These are phyloP conservation scores for Ceraclea dissimilis DNA, from an alignment of 2,888 invertebrate genomes.

Conservation along the genomic window DNA sequence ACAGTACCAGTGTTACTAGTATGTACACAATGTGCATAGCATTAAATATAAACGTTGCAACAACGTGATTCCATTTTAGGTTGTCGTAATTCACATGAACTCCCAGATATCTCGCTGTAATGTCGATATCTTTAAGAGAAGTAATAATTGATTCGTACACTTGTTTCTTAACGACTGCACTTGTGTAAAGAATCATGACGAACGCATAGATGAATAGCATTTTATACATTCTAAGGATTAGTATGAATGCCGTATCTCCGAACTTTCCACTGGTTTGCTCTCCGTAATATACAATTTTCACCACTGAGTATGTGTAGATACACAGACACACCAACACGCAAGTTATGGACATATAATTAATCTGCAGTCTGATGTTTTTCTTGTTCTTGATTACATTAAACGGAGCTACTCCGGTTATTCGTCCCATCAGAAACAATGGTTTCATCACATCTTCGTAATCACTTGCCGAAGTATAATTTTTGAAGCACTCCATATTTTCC, in stretches of 20 bases:
- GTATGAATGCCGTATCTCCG: background rate
- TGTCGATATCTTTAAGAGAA: slow-evolving; percentile 5
- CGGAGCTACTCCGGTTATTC: background rate
- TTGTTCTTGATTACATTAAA: slow-evolving; percentile 8
- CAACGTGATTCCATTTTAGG: background rate
- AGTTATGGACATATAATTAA: background rate
- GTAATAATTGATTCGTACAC: background rate
- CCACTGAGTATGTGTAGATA: background rate
- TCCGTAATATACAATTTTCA: background rate
- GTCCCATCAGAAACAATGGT: slow-evolving; percentile 9
- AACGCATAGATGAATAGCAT: background rate
- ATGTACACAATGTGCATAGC: background rate
- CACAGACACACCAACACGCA: background rate
- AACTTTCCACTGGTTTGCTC: slow-evolving; percentile 1
- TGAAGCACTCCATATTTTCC: background rate
- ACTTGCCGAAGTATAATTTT: background rate
- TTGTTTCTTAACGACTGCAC: background rate
- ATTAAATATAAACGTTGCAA: background rate
- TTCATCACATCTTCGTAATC: slow-evolving; percentile 2
- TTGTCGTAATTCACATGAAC: slow-evolving; percentile 2
- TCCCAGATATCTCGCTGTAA: background rate
- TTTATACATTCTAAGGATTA: background rate
- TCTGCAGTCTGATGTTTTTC: background rate
- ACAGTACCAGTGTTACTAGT: background rate
- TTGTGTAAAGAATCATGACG: background rate